These are phyloP conservation scores for Ceratosolen fusciceps DNA, from an alignment of 1,140 invertebrate genomes.

Conservation along the genomic window DNA sequence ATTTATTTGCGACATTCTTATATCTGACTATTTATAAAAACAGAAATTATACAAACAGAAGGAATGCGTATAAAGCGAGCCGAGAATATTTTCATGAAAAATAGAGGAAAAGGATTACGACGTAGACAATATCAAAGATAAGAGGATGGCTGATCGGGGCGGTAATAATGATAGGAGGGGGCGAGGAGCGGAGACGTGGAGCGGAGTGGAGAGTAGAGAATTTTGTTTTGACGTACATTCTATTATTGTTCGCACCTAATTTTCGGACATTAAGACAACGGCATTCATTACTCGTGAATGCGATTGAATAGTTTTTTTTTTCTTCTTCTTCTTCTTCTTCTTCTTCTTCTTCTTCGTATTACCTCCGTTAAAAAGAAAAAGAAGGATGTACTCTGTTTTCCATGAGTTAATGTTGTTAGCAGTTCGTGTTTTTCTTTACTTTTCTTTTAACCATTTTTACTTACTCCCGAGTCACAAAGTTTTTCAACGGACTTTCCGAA, in stretches of 20 bases:
- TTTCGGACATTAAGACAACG: neutral
- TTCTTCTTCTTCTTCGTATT: conserved; percentile 27
- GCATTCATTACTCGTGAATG: conserved; percentile 29
- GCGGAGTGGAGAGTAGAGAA: neutral
- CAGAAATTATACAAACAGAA: neutral
- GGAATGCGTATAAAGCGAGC: neutral
- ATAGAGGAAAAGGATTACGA: conserved; percentile 12
- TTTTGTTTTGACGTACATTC: conserved; percentile 23
- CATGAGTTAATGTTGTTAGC: conserved; percentile 10
- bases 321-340: too few relatives aligned
- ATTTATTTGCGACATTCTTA: neutral
- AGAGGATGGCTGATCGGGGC: too few relatives aligned
- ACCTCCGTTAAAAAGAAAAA: conserved; percentile 29
- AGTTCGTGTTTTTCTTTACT: conserved; percentile 37
- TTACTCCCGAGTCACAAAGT: conserved; percentile 20
- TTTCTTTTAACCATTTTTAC: conserved; percentile 25
- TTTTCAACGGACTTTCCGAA: conserved; percentile 6
- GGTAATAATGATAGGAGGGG: conserved; percentile 6
- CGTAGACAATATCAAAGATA: too few relatives aligned
- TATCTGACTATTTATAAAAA: too few relatives aligned
- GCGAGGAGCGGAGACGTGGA: neutral
- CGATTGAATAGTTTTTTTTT: conserved; percentile 17
- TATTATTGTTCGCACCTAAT: conserved; percentile 25
- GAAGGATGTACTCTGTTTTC: conserved; percentile 32
- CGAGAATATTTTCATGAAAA: neutral